Conservation (phyloP, 2,797 vertebrate species). For the Sebastes taczanowskii region DNA sequence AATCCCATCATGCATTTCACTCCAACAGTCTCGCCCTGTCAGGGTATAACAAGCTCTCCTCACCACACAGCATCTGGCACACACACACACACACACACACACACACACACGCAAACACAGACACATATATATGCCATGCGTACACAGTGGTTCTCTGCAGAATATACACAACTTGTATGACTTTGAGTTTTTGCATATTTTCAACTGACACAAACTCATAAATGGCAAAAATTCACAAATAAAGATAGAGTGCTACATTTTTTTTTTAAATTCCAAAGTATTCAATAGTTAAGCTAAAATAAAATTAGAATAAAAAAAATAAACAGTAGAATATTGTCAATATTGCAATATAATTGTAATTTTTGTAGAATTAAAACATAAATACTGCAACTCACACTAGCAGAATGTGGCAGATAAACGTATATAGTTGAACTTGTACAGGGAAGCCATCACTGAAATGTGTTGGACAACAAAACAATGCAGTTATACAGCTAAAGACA, state of each 20-base stretch:
- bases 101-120: background rate
- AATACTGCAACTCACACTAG: background rate
- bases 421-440: background rate
- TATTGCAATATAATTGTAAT: background rate
- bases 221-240: background rate
- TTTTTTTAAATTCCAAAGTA: background rate
- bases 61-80: slow-evolving; percentile 32
- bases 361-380: background rate
- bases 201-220: background rate
- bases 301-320: background rate
- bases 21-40: slow-evolving; percentile 66
- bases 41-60: slow-evolving; percentile 69
- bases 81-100: slow-evolving; percentile 8
- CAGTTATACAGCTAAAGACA: background rate
- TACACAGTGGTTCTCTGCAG: background rate
- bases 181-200: background rate
- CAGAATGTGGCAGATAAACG: background rate
- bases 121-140: background rate
- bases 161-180: background rate
- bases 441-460: background rate
- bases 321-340: background rate
- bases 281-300: background rate
- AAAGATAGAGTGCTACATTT: background rate
- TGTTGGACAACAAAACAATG: background rate
- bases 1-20: slow-evolving; percentile 77